Evolutionary conservation across 2,888 invertebrate species (phyloP).

Genomic region (Zaprionus lineosus): DNA sequence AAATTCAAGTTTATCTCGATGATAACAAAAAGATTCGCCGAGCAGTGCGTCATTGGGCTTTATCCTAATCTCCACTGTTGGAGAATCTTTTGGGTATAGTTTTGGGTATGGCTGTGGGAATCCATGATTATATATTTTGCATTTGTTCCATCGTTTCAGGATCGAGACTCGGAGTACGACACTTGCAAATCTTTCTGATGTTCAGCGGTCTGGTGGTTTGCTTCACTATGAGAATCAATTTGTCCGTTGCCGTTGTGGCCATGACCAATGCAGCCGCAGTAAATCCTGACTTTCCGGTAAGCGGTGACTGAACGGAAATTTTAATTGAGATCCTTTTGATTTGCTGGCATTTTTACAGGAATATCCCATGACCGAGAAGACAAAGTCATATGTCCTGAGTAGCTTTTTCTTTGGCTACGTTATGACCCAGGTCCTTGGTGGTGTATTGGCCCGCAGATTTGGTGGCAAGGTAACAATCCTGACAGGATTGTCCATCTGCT

Average conservation of each 20-base stretch:
- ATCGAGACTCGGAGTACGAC: slow-evolving; percentile 84
- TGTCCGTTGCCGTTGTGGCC: slow-evolving; percentile 89
- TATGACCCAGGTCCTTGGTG: slow-evolving; percentile 86
- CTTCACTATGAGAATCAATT: slow-evolving; percentile 87
- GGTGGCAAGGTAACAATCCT: slow-evolving; percentile 87
- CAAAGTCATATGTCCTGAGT: slow-evolving; percentile 85
- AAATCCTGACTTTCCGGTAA: slow-evolving; percentile 78
- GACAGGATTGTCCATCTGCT: slow-evolving; percentile 85
- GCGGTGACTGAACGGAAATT: slow-evolving; percentile 18
- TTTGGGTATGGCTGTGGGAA: no score
- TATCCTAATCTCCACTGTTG: no score
- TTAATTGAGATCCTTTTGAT: background rate
- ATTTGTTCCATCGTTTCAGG: no score
- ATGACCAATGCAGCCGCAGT: slow-evolving; percentile 85
- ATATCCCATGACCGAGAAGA: slow-evolving; percentile 84
- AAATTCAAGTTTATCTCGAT: no score
- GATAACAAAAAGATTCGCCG: no score
- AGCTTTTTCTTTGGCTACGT: slow-evolving; percentile 89
- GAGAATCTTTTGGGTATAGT: no score
- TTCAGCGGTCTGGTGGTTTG: slow-evolving; percentile 85
- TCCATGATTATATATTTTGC: no score
- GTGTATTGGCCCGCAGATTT: slow-evolving; percentile 87
- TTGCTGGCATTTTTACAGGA: slow-evolving; percentile 80
- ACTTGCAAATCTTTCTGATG: slow-evolving; percentile 86
- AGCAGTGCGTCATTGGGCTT: no score